Evolutionary conservation across 2,888 invertebrate species (phyloP).

Genomic region (Thysanoteuthis rhombus): DNA sequence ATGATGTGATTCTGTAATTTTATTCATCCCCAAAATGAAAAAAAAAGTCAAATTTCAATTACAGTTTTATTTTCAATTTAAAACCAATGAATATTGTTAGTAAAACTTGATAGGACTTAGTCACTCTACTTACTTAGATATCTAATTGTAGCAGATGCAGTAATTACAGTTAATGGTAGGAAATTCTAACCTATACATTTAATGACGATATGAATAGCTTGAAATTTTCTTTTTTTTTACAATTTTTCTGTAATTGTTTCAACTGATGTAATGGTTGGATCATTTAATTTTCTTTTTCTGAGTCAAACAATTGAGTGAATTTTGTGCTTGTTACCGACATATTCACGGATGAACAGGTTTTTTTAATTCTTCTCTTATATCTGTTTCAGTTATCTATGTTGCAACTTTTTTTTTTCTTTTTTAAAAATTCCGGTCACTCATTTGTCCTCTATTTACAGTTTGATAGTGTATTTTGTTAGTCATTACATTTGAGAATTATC

Average conservation of each 20-base stretch:
- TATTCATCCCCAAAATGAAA: background rate
- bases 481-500: too few species aligned
- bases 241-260: background rate
- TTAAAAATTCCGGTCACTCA: too few species aligned
- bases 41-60: background rate
- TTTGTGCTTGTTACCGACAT: background rate
- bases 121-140: background rate
- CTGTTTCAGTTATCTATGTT: too few species aligned
- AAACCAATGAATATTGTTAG: background rate
- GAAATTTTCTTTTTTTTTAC: background rate
- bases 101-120: background rate
- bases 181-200: background rate
- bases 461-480: too few species aligned
- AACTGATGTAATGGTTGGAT: background rate
- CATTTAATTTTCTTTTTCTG: background rate
- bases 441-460: too few species aligned
- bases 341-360: background rate
- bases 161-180: background rate
- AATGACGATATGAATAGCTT: background rate
- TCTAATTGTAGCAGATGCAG: background rate
- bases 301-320: background rate
- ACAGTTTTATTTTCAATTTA: background rate
- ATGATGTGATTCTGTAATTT: background rate
- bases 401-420: too few species aligned
- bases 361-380: too few species aligned